Base-by-base conservation (phyloP, 1,140 invertebrate species). In the Hypothenemus hampei region DNA sequence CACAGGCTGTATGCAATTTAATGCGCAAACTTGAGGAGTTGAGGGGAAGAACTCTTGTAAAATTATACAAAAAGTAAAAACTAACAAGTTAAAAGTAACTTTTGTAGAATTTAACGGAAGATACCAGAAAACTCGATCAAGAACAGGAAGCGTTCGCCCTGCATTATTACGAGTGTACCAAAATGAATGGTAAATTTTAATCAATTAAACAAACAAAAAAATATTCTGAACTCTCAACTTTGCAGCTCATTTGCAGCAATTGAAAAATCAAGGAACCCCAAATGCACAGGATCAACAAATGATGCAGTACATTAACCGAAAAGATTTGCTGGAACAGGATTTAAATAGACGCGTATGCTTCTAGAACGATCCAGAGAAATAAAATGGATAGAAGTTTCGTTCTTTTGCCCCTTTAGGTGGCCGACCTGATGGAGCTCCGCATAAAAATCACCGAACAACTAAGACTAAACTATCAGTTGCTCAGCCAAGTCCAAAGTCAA, bases 61-160 rank as follows among this genome's bases (percentile, higher is more conserved):
- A n/a, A n/a, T n/a, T n/a, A n/a, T n/a, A n/a, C n/a, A n/a, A n/a
- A n/a, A n/a, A n/a, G n/a, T n/a, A n/a, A n/a, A n/a, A n/a, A n/a
- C n/a, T n/a, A n/a, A n/a, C n/a, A n/a, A n/a, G n/a, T n/a, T n/a
- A n/a, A n/a, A n/a, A n/a, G n/a, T n/a, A n/a, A n/a, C n/a, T 21
- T 59, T 54, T 46, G 50, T 63, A 82, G 69, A 80, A 86, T 67
- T 85, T 83, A 1, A 77, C 76, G 1, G 83, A 89, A 60, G 81
- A 86, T 61, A 74, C 89, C 6, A 63, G 85, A 15, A 76, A 77
- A 62, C 80, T 91, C 69, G 85, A 89, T 60, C 81, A 88, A 54
- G 88, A 91, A 60, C 87, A 91, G 55, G 89, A 93, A 69, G 79
- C 84, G 0, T 91, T 93, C 73, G 87, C 89, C 2, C 75, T 94